Evolutionary conservation across 2,113 vertebrate species (phyloP).

Genomic region (Cyphomyrus plagiostoma): DNA sequence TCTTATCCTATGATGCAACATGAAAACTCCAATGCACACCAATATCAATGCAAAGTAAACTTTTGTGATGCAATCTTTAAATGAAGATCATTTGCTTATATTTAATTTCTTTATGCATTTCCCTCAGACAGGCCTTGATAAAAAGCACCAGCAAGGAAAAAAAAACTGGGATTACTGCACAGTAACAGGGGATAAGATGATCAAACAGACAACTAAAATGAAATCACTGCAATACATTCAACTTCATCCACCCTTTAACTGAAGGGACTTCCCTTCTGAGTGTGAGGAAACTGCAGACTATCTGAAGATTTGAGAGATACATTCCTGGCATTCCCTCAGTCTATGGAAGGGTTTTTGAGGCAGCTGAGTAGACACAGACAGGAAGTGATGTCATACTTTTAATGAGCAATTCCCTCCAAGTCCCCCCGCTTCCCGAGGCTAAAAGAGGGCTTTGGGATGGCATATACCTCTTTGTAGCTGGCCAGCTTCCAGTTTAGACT

Average conservation of each 20-base stretch:
- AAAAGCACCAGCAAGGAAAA: not conserved
- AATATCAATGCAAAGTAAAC: not conserved
- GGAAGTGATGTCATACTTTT: conserved; percentile 19
- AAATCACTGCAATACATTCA: not conserved
- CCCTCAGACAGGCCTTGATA: not conserved
- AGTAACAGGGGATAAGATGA: not conserved
- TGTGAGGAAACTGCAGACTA: not conserved
- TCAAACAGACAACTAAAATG: not conserved
- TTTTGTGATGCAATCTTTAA: not conserved
- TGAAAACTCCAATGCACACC: not conserved
- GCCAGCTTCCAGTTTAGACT: not conserved
- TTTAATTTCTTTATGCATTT: not conserved
- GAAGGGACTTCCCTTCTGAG: not conserved
- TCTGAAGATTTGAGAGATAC: not conserved
- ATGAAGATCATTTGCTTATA: not conserved
- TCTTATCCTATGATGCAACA: not conserved
- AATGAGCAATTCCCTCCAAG: not conserved
- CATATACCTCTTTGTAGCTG: conserved; percentile 20
- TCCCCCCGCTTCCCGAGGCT: not conserved
- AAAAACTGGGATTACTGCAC: not conserved
- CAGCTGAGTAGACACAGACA: not conserved
- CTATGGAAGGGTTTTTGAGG: not conserved
- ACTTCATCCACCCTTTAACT: not conserved
- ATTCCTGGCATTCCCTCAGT: not conserved
- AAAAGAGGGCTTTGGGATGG: not conserved